Base-by-base conservation (phyloP, 2,113 vertebrate genomes). In the Numenius arquata region DNA sequence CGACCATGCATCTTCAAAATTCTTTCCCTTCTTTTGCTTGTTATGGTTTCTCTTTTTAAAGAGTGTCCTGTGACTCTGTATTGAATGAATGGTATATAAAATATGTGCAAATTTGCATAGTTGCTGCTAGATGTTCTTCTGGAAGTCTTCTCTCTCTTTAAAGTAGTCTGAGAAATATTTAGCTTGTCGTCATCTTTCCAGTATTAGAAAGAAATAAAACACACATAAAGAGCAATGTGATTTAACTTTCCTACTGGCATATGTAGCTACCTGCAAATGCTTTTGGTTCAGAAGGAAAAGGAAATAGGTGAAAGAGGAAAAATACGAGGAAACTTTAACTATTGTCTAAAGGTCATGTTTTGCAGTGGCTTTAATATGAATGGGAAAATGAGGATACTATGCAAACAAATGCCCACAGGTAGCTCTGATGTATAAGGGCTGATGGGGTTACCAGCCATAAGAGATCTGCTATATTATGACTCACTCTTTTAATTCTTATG, bases 381-480 rank as follows among this genome's bases (percentile, higher is more conserved):
- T 81, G 61, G 79, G 70, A 92, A 96, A 91, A 92, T 41, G 38
- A 43, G 34, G 88, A 70, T 38, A 32, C 2, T 20, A 90, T 86
- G 77, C 30, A 83, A 75, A 67, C 32, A 12, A 74, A 38, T 34
- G 52, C 48, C 45, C 26, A 8, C 34, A 85, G 76, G 78, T 85
- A 95, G 48, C 38, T 96, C 67, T 78, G 71, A 83, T 45, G 76
- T 82, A 92, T 93, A 97, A 94, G 74, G 82, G 30, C 26, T 75
- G 75, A 34, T 50, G 67, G 75, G 76, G 65, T 88, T 95, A 55
- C 47, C 36, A 89, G 43, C 21, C 45, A 43, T 89, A 91, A 97
- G 87, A 94, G 74, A 90, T 27, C 61, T 87, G 59, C 70, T 89
- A 4, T 68, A 29, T 89, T 97, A 76, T 53, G 45, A 47, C 77